A percentile compares a stretch with the other conserved stretches of the same genome.
phyloP scores from a whole-genome alignment of 2,888 invertebrate genomes.

The Ectemnius continuus region DNA sequence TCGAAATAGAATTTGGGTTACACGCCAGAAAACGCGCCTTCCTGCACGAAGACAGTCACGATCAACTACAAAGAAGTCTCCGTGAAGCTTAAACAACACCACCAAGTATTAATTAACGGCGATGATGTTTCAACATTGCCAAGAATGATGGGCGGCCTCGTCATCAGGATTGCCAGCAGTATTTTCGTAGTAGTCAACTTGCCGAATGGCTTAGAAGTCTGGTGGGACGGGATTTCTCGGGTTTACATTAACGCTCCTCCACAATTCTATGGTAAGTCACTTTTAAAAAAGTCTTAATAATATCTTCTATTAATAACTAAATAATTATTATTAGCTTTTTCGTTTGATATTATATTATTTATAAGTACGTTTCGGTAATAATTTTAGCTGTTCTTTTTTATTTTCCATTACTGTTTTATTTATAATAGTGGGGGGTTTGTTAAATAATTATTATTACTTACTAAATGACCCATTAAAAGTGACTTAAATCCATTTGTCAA shows the following conservation, averaged over 20 bases:
- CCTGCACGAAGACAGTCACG: slow-evolving; percentile 90
- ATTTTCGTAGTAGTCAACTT: slow-evolving; percentile 86
- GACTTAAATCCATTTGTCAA: no score
- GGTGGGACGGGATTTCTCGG: slow-evolving; percentile 94
- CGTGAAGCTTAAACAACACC: slow-evolving; percentile 88
- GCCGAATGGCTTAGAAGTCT: slow-evolving; percentile 86
- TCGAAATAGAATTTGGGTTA: slow-evolving; percentile 82
- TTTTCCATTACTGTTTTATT: no score
- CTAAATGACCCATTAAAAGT: no score
- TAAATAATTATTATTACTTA: no score
- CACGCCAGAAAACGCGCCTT: slow-evolving; percentile 81
- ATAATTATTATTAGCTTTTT: no score
- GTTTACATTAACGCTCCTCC: slow-evolving; percentile 91
- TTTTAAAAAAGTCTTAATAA: neutral
- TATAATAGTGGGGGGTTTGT: no score
- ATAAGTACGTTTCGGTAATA: no score
- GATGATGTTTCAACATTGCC: slow-evolving; percentile 85
- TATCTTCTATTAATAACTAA: no score
- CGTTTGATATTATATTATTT: no score
- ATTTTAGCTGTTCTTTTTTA: no score
- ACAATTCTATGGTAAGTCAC: slow-evolving; percentile 80
- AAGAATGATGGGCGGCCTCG: slow-evolving; percentile 81
- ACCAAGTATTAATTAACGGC: slow-evolving; percentile 84
- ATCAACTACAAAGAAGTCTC: slow-evolving; percentile 79
- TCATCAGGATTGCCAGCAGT: slow-evolving; percentile 87